Evolutionary conservation across 2,797 vertebrate species (phyloP).

Genomic region (Scomberomorus guttatus): DNA sequence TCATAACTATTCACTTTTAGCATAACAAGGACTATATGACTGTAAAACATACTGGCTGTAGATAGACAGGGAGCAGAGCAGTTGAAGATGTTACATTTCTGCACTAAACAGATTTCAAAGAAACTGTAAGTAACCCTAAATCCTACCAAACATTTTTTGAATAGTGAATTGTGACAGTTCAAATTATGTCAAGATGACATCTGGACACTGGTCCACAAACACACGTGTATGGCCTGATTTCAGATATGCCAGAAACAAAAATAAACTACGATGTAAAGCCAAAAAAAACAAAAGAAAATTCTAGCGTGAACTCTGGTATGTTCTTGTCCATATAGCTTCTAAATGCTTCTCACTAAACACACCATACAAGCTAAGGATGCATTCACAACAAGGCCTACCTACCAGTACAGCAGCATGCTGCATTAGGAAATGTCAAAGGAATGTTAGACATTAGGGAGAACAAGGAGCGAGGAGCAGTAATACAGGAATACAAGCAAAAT

Average conservation of each 20-base stretch:
- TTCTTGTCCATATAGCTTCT: conserved; percentile 38
- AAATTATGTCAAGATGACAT: neutral
- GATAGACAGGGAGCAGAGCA: too few relatives aligned
- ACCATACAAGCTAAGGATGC: conserved; percentile 76
- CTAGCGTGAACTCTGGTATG: conserved; percentile 57
- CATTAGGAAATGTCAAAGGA: conserved; percentile 85
- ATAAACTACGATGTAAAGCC: conserved; percentile 32
- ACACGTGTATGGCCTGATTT: neutral
- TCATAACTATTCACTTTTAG: too few relatives aligned
- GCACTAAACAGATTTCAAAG: neutral
- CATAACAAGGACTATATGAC: neutral
- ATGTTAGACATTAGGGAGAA: conserved; percentile 79
- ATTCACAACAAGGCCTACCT: conserved; percentile 83
- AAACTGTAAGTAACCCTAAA: neutral
- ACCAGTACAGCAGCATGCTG: conserved; percentile 92
- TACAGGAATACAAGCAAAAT: conserved; percentile 45
- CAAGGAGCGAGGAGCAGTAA: conserved; percentile 64
- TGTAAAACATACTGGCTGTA: neutral
- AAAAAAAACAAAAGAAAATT: conserved; percentile 32
- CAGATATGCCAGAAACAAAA: conserved; percentile 23
- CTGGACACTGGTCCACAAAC: neutral
- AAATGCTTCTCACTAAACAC: conserved; percentile 69
- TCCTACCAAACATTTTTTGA: neutral
- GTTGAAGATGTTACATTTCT: neutral
- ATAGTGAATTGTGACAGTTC: neutral